A percentile compares a stretch with the other conserved stretches of the same genome.
These are phyloP conservation scores for Schlechtendalia chinensis DNA, from an alignment of 1,140 invertebrate species.

Conservation along the genomic window DNA sequence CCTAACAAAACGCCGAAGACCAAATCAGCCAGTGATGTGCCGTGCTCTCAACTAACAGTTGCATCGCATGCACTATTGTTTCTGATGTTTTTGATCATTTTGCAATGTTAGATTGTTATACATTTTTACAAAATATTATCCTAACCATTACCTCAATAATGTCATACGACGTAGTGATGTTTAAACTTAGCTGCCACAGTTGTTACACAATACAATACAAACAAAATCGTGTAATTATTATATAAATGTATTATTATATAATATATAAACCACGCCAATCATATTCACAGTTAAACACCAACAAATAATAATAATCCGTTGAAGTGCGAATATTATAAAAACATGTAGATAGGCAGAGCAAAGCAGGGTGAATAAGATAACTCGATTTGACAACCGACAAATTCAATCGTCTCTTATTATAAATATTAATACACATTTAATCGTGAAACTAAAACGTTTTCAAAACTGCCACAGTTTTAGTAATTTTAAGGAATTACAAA, in stretches of 20 bases:
- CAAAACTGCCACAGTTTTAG: not conserved
- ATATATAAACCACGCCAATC: not conserved
- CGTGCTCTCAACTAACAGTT: not conserved
- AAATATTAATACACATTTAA: not conserved
- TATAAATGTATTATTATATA: not conserved
- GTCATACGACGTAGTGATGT: constrained; percentile 18
- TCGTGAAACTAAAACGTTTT: not conserved
- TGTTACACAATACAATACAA: not conserved
- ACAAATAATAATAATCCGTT: not conserved
- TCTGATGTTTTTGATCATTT: not conserved
- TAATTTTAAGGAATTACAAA: not conserved
- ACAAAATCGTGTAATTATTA: not conserved
- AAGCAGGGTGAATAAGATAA: not conserved
- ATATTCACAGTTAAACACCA: constrained; percentile 10
- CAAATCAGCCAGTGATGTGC: not conserved
- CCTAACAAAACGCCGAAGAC: constrained; percentile 14
- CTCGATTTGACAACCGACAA: not conserved
- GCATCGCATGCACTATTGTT: not conserved
- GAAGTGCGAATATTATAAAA: not conserved
- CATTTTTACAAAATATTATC: constrained; percentile 12
- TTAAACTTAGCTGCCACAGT: not conserved
- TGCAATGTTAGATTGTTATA: constrained; percentile 2
- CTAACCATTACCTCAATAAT: constrained; percentile 5
- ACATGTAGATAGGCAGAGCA: not conserved
- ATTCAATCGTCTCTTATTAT: not conserved